Conservation (phyloP, 1,140 invertebrate species). For the Platyscapa corneri region DNA sequence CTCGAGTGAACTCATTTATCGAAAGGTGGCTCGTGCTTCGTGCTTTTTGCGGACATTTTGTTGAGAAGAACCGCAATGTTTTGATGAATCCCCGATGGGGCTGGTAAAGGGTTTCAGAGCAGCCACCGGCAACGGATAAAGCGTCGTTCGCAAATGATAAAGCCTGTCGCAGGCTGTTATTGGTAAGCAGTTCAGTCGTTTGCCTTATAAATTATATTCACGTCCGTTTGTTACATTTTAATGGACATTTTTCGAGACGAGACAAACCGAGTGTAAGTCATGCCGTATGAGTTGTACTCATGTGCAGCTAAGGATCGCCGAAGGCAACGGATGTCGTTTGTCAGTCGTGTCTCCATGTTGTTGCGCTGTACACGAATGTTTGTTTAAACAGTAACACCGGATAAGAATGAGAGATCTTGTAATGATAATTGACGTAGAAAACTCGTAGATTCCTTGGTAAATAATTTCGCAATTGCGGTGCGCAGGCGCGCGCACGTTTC, state of each 20-base stretch:
- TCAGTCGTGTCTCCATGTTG: not conserved
- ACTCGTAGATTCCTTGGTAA: constrained; percentile 33
- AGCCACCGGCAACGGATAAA: too few relatives aligned
- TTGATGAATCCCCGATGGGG: too few relatives aligned
- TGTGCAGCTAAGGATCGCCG: not conserved
- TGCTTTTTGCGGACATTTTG: too few relatives aligned
- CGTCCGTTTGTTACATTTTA: not conserved
- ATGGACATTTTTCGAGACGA: not conserved
- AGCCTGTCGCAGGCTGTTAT: not conserved
- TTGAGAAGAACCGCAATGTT: too few relatives aligned
- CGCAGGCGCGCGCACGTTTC: not conserved
- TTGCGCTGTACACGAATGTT: not conserved
- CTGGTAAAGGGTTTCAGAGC: too few relatives aligned
- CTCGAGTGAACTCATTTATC: too few relatives aligned
- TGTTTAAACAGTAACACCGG: not conserved
- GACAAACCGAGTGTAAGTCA: not conserved
- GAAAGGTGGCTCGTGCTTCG: too few relatives aligned
- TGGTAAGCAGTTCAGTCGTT: not conserved
- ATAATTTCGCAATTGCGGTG: constrained; percentile 30
- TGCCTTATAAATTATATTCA: not conserved
- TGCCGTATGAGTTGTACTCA: not conserved
- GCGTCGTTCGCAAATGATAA: too few relatives aligned
- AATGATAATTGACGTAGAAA: constrained; percentile 19
- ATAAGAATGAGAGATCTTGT: not conserved
- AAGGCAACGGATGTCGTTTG: not conserved